Percentiles rank a stretch among this genome's conserved stretches.
These are phyloP conservation scores for Philaethria dido DNA, from an alignment of 2,888 invertebrate species.

Conservation along the genomic window DNA sequence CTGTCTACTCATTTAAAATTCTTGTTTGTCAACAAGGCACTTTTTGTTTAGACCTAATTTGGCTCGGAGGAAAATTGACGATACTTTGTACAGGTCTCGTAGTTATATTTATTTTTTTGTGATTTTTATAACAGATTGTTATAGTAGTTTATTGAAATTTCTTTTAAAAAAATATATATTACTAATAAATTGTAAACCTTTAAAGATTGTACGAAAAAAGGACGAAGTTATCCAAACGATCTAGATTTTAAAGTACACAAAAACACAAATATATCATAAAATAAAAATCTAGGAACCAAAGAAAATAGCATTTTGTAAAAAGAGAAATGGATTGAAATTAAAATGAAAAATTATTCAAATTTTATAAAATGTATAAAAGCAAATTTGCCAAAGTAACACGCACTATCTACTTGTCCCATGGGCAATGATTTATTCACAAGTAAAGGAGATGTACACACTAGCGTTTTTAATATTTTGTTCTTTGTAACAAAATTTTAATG, in stretches of 20 bases:
- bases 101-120: slow-evolving; percentile 74
- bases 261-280: background rate
- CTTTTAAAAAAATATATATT: too few species aligned
- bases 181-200: too few species aligned
- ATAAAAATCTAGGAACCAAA: background rate
- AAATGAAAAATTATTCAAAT: slow-evolving; percentile 52
- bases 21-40: slow-evolving; percentile 35
- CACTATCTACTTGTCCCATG: slow-evolving; percentile 72
- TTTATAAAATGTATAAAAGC: slow-evolving; percentile 63
- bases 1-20: slow-evolving; percentile 35
- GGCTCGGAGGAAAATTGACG: slow-evolving; percentile 20
- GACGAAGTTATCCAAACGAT: too few species aligned
- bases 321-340: slow-evolving; percentile 12
- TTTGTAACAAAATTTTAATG: too few species aligned
- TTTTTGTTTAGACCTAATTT: slow-evolving; percentile 36
- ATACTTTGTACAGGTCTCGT: slow-evolving; percentile 64
- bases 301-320: background rate
- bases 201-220: too few species aligned
- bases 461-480: slow-evolving; percentile 47
- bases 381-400: slow-evolving; percentile 73
- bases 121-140: slow-evolving; percentile 56
- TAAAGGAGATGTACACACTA: slow-evolving; percentile 49
- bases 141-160: slow-evolving; percentile 51
- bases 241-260: too few species aligned
- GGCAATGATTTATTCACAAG: slow-evolving; percentile 72